Conservation (phyloP, 2,888 invertebrate species). For the Nemurella pictetii region DNA sequence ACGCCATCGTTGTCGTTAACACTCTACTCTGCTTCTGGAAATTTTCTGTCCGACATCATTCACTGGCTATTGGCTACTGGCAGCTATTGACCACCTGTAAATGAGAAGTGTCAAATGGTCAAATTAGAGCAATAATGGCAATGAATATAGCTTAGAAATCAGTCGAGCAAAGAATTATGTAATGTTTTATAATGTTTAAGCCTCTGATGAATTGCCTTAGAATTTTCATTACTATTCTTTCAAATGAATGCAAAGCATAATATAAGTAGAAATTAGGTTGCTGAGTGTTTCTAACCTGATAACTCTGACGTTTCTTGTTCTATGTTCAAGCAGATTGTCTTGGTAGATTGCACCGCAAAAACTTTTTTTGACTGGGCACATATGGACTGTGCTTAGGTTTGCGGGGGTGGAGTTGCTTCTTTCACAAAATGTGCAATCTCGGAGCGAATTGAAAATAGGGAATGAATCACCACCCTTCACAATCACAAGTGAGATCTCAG, state of each 20-base stretch:
- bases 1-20: conserved; percentile 13
- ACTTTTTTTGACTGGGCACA: not conserved
- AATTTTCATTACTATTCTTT: too few relatives aligned
- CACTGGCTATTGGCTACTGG: not conserved
- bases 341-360: not conserved
- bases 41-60: not conserved
- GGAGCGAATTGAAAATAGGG: not conserved
- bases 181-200: too few relatives aligned
- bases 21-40: not conserved
- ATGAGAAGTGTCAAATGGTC: not conserved
- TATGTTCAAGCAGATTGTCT: not conserved
- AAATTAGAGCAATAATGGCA: too few relatives aligned
- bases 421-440: not conserved
- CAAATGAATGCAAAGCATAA: too few relatives aligned
- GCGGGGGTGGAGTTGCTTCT: not conserved
- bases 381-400: too few relatives aligned
- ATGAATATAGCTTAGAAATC: too few relatives aligned
- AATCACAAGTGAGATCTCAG: not conserved
- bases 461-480: not conserved
- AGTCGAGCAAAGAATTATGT: too few relatives aligned
- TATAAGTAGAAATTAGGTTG: not conserved
- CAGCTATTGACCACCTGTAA: not conserved
- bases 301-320: not conserved
- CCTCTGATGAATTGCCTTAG: too few relatives aligned
- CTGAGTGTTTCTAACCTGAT: not conserved